These are phyloP conservation scores for Nezara viridula DNA, from an alignment of 2,888 invertebrate genomes.

Conservation along the genomic window DNA sequence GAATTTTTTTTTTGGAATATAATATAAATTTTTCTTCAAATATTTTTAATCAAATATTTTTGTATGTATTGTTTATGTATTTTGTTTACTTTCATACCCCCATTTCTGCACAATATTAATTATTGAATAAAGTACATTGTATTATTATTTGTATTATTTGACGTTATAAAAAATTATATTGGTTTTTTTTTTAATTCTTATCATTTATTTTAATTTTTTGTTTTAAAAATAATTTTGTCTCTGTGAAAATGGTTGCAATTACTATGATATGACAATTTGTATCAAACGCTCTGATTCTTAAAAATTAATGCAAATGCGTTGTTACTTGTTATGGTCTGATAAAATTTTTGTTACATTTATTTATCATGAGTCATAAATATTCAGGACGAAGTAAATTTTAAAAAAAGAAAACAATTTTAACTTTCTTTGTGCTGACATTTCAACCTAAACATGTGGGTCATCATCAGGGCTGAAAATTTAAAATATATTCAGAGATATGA, in stretches of 20 bases:
- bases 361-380: no score
- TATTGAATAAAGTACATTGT: constrained; percentile 5
- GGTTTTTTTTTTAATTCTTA: neutral
- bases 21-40: constrained; percentile 49
- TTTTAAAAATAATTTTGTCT: neutral
- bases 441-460: no score
- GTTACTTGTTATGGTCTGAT: neutral
- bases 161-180: neutral
- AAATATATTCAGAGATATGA: no score
- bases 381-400: no score
- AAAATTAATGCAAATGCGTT: neutral
- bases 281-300: neutral
- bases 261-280: neutral
- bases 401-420: no score
- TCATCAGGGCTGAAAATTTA: no score
- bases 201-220: neutral
- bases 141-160: constrained; percentile 16
- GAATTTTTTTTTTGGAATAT: constrained; percentile 43
- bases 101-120: constrained; percentile 17
- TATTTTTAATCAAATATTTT: constrained; percentile 54
- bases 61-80: constrained; percentile 51
- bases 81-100: constrained; percentile 19
- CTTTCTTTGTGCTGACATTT: no score
- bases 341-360: no score
- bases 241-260: neutral